Evolutionary conservation across 2,113 vertebrate species (phyloP), one percentile per base, ranked within the genome.

Genomic region (Ondatra zibethicus): DNA sequence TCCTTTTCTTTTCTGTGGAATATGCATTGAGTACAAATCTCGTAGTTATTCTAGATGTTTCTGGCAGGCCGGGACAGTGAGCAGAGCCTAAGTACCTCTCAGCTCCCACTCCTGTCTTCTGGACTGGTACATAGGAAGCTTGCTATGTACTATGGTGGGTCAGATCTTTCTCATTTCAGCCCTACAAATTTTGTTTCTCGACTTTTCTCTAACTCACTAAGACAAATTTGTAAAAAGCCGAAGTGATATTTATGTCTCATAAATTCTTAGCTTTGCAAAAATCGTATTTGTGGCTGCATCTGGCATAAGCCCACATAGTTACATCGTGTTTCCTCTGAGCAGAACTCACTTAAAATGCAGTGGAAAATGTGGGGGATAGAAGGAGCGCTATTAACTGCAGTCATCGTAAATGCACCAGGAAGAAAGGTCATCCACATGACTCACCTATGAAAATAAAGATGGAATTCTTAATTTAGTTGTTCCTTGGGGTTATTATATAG

Each of bases 341-440:
- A 82, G 47, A 94, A 78, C 73, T 78, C 81, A 68, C 61, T 94
- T 84, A 97, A 65, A 72, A 73, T 5, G n/a, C 31, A 93, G 39
- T 33, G 80, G 76, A 58, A 50, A 96, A 61, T 77, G 39, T 90
- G 58, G 50, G 23, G 7, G 82, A 47, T 73, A 82, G 76, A 78
- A 94, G 75, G 80, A 93, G 63, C 90, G 72, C 14, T 87, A 93
- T 95, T 55, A 66, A 87, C 55, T 81, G 61, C 77, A 63, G 45
- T 77, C 42, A 93, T 85, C 96, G 47, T 72, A 94, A 97, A 91
- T 92, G 31, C 77, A 63, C 91, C 73, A 95, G 82, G 61, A 97
- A 80, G 95, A 93, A 97, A 98, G 92, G 85, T 90, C 93, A 92
- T 91, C 92, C 70, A 88, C 91, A 92, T 96, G 92, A 97, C 66